These are phyloP conservation scores for Bombus affinis DNA, from an alignment of 1,140 invertebrate genomes.

Conservation along the genomic window DNA sequence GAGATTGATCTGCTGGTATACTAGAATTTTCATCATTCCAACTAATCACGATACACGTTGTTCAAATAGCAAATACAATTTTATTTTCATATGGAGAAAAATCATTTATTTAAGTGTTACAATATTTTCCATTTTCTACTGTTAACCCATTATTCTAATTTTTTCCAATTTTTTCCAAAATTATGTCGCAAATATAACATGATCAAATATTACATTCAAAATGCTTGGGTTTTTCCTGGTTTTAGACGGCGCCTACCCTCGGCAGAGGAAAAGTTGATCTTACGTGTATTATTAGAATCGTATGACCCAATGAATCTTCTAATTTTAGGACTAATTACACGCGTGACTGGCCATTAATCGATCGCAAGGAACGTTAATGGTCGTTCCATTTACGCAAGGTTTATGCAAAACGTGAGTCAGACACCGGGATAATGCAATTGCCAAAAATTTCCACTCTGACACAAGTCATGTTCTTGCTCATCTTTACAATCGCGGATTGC, in stretches of 20 bases:
- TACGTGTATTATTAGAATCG: conserved; percentile 23
- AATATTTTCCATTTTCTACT: too few species aligned
- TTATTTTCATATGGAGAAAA: too few species aligned
- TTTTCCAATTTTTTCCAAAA: background rate
- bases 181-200: background rate
- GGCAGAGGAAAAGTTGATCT: background rate
- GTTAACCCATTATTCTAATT: background rate
- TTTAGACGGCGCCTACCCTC: background rate
- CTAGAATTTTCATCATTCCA: background rate
- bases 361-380: conserved; percentile 23
- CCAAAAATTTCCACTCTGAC: conserved; percentile 40
- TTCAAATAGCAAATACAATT: too few species aligned
- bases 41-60: too few species aligned
- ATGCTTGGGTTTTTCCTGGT: background rate
- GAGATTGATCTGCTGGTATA: background rate
- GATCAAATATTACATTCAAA: background rate
- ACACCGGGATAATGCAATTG: conserved; percentile 10
- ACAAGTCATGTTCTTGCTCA: background rate
- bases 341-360: conserved; percentile 38
- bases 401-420: conserved; percentile 39
- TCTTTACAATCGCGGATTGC: background rate
- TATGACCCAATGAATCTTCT: background rate
- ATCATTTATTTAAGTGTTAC: too few species aligned
- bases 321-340: conserved; percentile 32
- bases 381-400: conserved; percentile 44